These are phyloP conservation scores for Vannuccia rotundouncinata DNA, from an alignment of 2,888 invertebrate genomes.

Conservation along the genomic window DNA sequence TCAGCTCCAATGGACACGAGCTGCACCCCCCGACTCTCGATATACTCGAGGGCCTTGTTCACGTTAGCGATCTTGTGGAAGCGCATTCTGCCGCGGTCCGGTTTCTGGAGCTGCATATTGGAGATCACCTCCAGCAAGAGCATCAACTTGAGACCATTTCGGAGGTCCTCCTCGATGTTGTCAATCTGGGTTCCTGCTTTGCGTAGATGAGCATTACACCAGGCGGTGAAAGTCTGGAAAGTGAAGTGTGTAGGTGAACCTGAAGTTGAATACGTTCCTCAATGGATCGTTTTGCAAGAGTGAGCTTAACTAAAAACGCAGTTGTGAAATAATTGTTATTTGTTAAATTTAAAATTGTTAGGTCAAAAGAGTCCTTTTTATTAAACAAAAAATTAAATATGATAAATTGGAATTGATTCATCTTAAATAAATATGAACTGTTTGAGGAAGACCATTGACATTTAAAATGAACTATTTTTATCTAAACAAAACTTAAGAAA, in stretches of 20 bases:
- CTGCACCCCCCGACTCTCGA: slow-evolving; percentile 96
- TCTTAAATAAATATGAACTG: too few relatives aligned
- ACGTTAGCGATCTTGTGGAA: slow-evolving; percentile 99
- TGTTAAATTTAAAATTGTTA: too few relatives aligned
- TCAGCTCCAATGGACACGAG: slow-evolving; percentile 98
- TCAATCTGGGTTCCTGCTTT: slow-evolving; percentile 98
- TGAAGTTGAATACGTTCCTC: background rate
- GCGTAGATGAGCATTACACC: slow-evolving; percentile 99
- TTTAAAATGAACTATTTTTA: too few relatives aligned
- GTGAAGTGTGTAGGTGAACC: background rate
- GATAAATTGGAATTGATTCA: too few relatives aligned
- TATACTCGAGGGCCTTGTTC: slow-evolving; percentile 96
- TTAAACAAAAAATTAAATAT: too few relatives aligned
- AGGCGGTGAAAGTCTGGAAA: slow-evolving; percentile 93
- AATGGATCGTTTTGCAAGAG: too few relatives aligned
- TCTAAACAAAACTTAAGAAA: too few relatives aligned
- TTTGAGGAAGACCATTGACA: too few relatives aligned
- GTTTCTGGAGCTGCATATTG: slow-evolving; percentile 94
- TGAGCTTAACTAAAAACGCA: too few relatives aligned
- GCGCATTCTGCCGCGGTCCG: slow-evolving; percentile 95
- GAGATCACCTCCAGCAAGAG: slow-evolving; percentile 88
- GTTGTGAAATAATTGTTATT: too few relatives aligned
- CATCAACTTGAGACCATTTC: slow-evolving; percentile 98
- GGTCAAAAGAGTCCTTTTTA: too few relatives aligned
- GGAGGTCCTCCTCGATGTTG: slow-evolving; percentile 98